Evolutionary conservation across 2,797 vertebrate species (phyloP), one percentile per base, ranked within the genome.

Genomic region (Huso huso): DNA sequence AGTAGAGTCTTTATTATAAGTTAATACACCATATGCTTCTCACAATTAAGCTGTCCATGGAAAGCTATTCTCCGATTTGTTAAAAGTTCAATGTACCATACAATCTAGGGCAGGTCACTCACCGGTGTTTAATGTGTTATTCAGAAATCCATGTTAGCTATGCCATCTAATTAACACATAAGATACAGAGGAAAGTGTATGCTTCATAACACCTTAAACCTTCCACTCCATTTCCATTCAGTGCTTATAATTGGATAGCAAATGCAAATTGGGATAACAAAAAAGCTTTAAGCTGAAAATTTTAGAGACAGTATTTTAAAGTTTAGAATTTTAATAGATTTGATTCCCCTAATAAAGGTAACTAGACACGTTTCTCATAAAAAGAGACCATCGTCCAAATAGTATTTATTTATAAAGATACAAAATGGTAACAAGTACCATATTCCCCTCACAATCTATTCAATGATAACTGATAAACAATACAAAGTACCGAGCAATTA

Each of bases 31-130:
- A 84, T 88, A 87, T 85, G 85, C 82, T 83, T 78, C 81, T 78
- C 73, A 81, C 84, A 86, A 88, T 88, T 86, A 90, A 75, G 79
- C 79, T 82, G 82, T 86, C 86, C 68, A 68, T 76, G 80, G 82
- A 86, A 82, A 87, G 87, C 84, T 85, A 80, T 77, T 75, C 74
- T 81, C 75, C 83, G 85, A 90, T 89, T 86, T 88, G 81, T 88
- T 86, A 81, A 84, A 79, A 85, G 82, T 85, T 87, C 86, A 88
- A 86, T 85, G 84, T 84, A 84, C 84, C 82, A 78, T 85, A 74
- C 86, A 89, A 91, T 89, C 79, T 86, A 76, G 83, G 81, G 80
- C 84, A 87, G 84, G 84, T 89, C 85, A 71, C 81, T 84, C 86
- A 80, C 82, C 74, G 74, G 84, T 79, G 85, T 84, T 88, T 86